Base-by-base conservation (phyloP, 1,140 invertebrate genomes). In the Rhysida immarginata region DNA sequence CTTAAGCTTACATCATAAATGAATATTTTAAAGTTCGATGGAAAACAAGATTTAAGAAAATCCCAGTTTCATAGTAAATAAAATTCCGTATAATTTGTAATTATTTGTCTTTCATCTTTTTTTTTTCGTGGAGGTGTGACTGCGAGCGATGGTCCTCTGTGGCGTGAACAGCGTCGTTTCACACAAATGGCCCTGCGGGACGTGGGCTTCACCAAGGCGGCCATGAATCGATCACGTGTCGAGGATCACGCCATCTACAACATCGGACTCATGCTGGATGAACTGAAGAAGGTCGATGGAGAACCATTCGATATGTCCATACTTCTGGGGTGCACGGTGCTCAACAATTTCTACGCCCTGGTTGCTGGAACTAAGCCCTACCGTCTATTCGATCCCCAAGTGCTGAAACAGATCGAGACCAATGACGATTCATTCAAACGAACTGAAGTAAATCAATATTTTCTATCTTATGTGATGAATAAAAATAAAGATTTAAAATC, bases 111-210 rank as follows among this genome's bases (percentile, higher is more conserved):
- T n/a, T 51, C 26, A 23, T 24, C 26, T 42, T 49, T 48, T 26
- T 8, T 5, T 54, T 41, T 41, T 23, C 26, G 49, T 46, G 5
- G 63, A 90, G 87, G 87, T 53, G 67, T 91, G 3, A 84, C 89
- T 63, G 85, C 83, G 56, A 77, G 87, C 1, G 82, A 89, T 66
- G 88, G 87, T 0, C 73, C 76, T 2, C 63, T 81, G n/a, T 94
- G 89, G 89, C 81, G 77, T 59, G 81, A 90, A 60, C 86, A 91
- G 61, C 74, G 88, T 24, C 81, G 79, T 62, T 83, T 90, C 59
- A 75, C 83, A 0, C 71, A 78, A 1, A 71, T 71, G 2, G 83
- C 80, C 68, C 70, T 94, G 11, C 81, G 84, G 66, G 77, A 79
- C 53, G 75, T 90, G 53, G 87, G 88, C 1, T 82, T 85, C 73